Base-by-base conservation (phyloP, 2,888 invertebrate genomes). In the Mythimna lalbum region DNA sequence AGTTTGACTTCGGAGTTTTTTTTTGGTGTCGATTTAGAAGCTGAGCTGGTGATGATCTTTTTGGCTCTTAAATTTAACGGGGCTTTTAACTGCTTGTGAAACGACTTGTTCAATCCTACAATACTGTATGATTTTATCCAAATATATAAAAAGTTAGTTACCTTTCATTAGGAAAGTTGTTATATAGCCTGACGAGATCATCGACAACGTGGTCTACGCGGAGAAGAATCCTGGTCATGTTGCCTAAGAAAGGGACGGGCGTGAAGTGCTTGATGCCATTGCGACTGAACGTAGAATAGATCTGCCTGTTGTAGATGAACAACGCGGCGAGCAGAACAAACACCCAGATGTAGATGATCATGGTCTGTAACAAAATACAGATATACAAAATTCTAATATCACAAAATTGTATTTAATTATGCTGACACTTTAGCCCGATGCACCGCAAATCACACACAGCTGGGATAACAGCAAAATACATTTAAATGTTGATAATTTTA, bases 111-210 rank as follows among this genome's bases (percentile, higher is more conserved):
- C 6, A 47, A 47, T 1, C 14, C 1, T 47, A 47, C 47, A n/a
- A n/a, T 49, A n/a, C 7, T 49, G 47, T 49, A 7, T 49, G n/a
- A 5, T n/a, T 49, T 19, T 3, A n/a, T n/a, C n/a, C n/a, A 1
- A 9, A n/a, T n/a, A 49, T n/a, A 9, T 49, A 7, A 9, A n/a
- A 17, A 49, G n/a, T 49, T 2, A 9, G 3, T 57, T 27, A 93
- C 93, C 88, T 90, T 73, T 93, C 91, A n/a, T 87, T 80, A 0
- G 91, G 89, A 68, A 90, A 94, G 0, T 71, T 59, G 0, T 84
- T 71, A 60, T 93, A 93, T 1, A 84, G 53, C 2, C 77, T 78
- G 0, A 74, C 12, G 0, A 91, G 4, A 9, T 87, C 67, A 1
- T 89, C 86, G 33, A 81, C 63, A 1, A 86, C 59, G 19, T 89